Base-by-base conservation (phyloP, 2,113 vertebrate genomes). In the Micromys minutus region DNA sequence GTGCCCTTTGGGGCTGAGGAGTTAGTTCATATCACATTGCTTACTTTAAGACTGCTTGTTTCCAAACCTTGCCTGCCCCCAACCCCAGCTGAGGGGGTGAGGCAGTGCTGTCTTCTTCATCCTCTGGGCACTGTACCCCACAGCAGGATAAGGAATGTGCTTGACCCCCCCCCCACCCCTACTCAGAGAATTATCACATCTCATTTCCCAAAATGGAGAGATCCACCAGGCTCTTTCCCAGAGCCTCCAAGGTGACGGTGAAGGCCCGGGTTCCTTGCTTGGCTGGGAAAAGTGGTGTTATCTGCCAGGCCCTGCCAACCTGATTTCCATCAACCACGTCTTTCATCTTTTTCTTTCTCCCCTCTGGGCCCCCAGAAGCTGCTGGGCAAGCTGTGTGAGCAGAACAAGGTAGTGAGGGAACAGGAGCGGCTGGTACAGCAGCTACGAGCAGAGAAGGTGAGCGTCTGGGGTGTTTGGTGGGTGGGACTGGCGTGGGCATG, bases 391-490 rank as follows among this genome's bases (percentile, higher is more conserved):
- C 98, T 99, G 57, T 99, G 99, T 97, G 99, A 99, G 96, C 99
- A 99, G 98, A 99, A 99, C 98, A 99, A 98, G 83, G 98, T 99
- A 96, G 96, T 99, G 97, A 99, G 99, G 96, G 99, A 99, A 90
- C 99, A 99, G 76, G 99, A 99, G 94, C 98, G 98, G 81, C 98
- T 99, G 81, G 99, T 99, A 88, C 99, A 99, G 98, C 99, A 99
- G 93, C 98, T 99, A 42, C 98, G 99, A 69, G 99, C 99, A 0
- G 99, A 99, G 95, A 99, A 99, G 99, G 99, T 99, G 96, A 39
- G 95, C 61, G 36, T 12, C 7, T 3, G 4, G 50, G 22, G 42
- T 0, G 34, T 42, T 4, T 45, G 34, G 5, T 59, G 24, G 63
- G 29, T 24, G 42, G 36, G 19, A 12, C 81, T n/a, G 42, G 55